These are phyloP conservation scores for Achlya flavicornis DNA, from an alignment of 2,888 invertebrate genomes.

Conservation along the genomic window DNA sequence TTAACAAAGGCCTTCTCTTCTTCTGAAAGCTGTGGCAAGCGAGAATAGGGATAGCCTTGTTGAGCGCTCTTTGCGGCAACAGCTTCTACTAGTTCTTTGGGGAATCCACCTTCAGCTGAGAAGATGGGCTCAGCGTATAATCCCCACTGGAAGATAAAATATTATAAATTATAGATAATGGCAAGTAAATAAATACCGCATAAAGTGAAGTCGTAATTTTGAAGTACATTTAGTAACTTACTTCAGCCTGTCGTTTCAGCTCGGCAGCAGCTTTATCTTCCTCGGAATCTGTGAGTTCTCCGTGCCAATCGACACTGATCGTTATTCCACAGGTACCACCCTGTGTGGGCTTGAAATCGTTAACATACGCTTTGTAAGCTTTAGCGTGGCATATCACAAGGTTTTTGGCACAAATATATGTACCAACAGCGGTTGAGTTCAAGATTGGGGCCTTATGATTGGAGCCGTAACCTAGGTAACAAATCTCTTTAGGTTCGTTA, in stretches of 20 bases:
- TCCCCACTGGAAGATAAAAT: conserved; percentile 61
- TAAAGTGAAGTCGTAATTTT: too few relatives aligned
- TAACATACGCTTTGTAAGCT: conserved; percentile 64
- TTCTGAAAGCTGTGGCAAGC: conserved; percentile 68
- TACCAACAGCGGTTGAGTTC: conserved; percentile 64
- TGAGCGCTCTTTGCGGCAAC: conserved; percentile 66
- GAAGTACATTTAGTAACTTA: conserved; percentile 16
- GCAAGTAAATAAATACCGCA: too few relatives aligned
- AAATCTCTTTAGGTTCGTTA: conserved; percentile 79
- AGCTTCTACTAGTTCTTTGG: conserved; percentile 68
- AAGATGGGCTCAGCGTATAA: conserved; percentile 78
- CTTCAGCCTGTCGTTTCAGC: conserved; percentile 41
- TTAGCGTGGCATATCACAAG: conserved; percentile 81
- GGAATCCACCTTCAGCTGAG: conserved; percentile 79
- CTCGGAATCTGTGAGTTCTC: conserved; percentile 51
- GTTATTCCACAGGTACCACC: conserved; percentile 50
- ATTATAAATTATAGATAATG: background rate
- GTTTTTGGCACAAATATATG: conserved; percentile 76
- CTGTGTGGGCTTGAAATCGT: conserved; percentile 51
- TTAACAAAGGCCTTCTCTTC: conserved; percentile 55
- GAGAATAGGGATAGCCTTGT: conserved; percentile 66
- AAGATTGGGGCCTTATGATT: conserved; percentile 54
- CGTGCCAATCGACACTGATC: conserved; percentile 44
- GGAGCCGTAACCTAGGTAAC: conserved; percentile 68
- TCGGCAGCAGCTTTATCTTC: conserved; percentile 64